Evolutionary conservation across 2,888 invertebrate species (phyloP), one percentile per base, ranked within the genome.

Genomic region (Phoronis australis): DNA sequence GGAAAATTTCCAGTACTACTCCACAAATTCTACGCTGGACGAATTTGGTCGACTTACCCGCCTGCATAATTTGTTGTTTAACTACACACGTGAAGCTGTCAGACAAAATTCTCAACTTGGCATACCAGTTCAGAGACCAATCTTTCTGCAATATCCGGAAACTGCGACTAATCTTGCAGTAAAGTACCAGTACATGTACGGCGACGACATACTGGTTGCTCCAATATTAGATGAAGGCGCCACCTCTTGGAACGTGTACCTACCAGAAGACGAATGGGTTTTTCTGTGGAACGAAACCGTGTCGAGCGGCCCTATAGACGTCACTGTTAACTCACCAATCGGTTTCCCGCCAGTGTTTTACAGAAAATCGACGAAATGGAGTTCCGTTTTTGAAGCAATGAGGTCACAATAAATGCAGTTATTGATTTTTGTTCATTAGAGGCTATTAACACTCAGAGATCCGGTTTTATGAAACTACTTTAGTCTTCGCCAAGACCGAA

Each of bases 271-370:
- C 24, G 25, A 47, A 12, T 71, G 70, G 70, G 49, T 59, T 5
- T 60, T 61, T 49, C 38, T 71, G 15, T 71, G 67, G 65, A 53
- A 52, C 23, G 56, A 55, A 5, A 41, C 37, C 3, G 41, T 38
- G 1, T 55, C 54, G 31, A 37, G 42, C 2, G 64, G 62, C 4
- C 52, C 47, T 4, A 40, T 24, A 6, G 55, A 54, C 42, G 56
- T 64, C 4, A 55, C 41, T 1, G 59, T 66, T 1, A 35, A 47
- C 0, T 60, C 68, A 1, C 65, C 68, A 1, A n/a, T 71, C 4
- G 71, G 71, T 2, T 45, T 59, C 22, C 66, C 69, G 1, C 66
- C 71, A 1, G 68, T 65, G 4, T 71, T 71, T 51, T 69, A n/a
- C n/a, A n/a, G n/a, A n/a, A n/a, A n/a, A n/a, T n/a, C n/a, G n/a